phyloP scores from a whole-genome alignment of 2,113 vertebrate genomes.

The Nesoenas mayeri region DNA sequence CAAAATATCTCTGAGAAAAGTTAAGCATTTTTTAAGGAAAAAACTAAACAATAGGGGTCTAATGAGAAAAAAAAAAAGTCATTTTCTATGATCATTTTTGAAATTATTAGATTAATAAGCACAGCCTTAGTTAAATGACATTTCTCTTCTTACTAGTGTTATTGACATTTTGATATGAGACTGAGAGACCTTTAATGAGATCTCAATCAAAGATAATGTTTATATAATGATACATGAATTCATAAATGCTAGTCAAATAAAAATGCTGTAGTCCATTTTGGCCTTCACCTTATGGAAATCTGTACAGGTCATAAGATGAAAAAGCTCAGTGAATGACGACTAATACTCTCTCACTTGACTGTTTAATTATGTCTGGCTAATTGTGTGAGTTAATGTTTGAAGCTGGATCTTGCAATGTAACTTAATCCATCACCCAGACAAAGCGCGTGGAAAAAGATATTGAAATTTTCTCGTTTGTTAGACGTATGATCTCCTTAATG shows the following conservation, averaged over 20 bases:
- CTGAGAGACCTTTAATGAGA: conserved; percentile 69
- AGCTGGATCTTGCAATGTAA: conserved; percentile 45
- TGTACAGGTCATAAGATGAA: conserved; percentile 60
- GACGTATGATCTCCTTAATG: background rate
- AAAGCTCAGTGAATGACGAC: conserved; percentile 57
- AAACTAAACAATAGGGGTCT: background rate
- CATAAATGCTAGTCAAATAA: conserved; percentile 89
- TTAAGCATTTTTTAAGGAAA: background rate
- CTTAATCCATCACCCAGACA: conserved; percentile 49
- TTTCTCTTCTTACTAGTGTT: conserved; percentile 60
- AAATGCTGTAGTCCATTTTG: conserved; percentile 68
- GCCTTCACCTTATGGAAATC: conserved; percentile 60
- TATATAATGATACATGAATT: conserved; percentile 81
- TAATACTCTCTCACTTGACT: conserved; percentile 53
- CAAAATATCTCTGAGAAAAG: background rate
- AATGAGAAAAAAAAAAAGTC: conserved; percentile 2
- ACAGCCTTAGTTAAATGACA: conserved; percentile 58
- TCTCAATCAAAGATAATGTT: conserved; percentile 77
- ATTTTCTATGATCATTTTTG: conserved; percentile 46
- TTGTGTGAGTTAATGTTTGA: conserved; percentile 64
- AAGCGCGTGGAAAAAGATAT: conserved; percentile 9
- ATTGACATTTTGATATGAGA: conserved; percentile 72
- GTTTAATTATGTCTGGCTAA: conserved; percentile 65
- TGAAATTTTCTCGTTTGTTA: conserved; percentile 15
- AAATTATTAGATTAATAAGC: conserved; percentile 56